Conservation (phyloP, 1,140 invertebrate genomes). For the Caenorhabditis inopinata region DNA sequence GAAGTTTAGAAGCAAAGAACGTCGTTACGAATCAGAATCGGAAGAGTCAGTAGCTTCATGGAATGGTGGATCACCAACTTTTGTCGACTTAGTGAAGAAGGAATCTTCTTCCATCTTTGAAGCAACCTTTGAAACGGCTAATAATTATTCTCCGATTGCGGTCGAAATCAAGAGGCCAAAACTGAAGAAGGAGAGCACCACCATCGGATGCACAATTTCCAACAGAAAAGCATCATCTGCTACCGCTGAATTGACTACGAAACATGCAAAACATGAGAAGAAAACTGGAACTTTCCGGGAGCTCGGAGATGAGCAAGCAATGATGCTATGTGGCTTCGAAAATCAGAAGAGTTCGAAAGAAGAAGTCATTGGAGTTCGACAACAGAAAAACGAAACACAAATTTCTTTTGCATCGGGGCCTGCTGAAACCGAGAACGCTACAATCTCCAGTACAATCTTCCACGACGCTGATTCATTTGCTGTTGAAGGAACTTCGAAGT, state of each 20-base stretch:
- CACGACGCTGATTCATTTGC: slow-evolving; percentile 16
- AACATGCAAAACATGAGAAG: slow-evolving; percentile 5
- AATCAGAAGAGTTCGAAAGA: slow-evolving; percentile 33
- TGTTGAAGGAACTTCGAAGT: slow-evolving; percentile 12
- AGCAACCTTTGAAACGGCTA: slow-evolving; percentile 43
- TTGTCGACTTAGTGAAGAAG: slow-evolving; percentile 48
- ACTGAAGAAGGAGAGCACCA: slow-evolving; percentile 37
- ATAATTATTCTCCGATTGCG: slow-evolving; percentile 1
- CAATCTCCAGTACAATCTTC: slow-evolving; percentile 15
- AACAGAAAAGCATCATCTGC: slow-evolving; percentile 21
- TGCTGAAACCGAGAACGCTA: not conserved
- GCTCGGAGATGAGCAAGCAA: slow-evolving; percentile 45
- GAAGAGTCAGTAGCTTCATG: slow-evolving; percentile 41
- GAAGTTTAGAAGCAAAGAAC: slow-evolving; percentile 33
- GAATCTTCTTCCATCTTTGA: slow-evolving; percentile 48
- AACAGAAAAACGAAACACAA: not conserved
- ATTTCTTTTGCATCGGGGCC: not conserved
- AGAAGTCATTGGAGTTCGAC: not conserved
- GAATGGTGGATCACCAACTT: slow-evolving; percentile 45
- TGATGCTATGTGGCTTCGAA: slow-evolving; percentile 46
- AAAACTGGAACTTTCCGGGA: slow-evolving; percentile 39
- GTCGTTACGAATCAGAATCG: slow-evolving; percentile 43
- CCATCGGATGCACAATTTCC: slow-evolving; percentile 36
- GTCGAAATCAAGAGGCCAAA: slow-evolving; percentile 17
- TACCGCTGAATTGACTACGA: not conserved